phyloP scores from a whole-genome alignment of 1,140 invertebrate species.

The Psix sp. region DNA sequence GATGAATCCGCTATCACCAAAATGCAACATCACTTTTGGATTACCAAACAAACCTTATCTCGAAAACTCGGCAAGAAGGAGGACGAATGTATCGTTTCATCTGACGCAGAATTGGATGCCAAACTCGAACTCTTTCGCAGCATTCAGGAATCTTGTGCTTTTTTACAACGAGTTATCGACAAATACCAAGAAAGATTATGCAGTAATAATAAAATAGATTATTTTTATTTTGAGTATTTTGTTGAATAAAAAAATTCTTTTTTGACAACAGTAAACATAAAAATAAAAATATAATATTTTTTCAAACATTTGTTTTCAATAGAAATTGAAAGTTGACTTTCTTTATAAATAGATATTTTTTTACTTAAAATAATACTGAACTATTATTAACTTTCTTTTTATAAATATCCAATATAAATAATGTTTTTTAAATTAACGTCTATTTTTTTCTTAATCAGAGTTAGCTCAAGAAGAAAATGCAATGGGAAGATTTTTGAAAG shows the following conservation, averaged over 20 bases:
- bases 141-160: constrained; percentile 93
- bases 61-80: constrained; percentile 98
- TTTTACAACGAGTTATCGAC: constrained; percentile 93
- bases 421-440: too few species aligned
- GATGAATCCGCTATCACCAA: constrained; percentile 79
- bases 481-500: constrained; percentile 95
- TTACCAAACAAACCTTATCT: constrained; percentile 96
- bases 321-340: too few species aligned
- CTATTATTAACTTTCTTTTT: too few species aligned
- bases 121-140: constrained; percentile 98
- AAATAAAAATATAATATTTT: too few species aligned
- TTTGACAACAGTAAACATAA: too few species aligned
- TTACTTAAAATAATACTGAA: too few species aligned
- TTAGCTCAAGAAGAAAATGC: constrained; percentile 97
- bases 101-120: constrained; percentile 97
- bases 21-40: constrained; percentile 98
- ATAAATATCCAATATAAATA: too few species aligned
- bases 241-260: too few species aligned
- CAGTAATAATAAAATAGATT: constrained; percentile 76
- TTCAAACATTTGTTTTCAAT: too few species aligned
- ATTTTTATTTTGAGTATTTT: not conserved
- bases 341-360: too few species aligned
- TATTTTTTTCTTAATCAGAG: too few species aligned
- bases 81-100: constrained; percentile 96
- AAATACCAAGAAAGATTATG: constrained; percentile 95